A percentile compares a stretch with the other conserved stretches of the same genome.
Evolutionary conservation across 2,797 vertebrate genomes (phyloP).

Genomic region (Cyclura pinguis): DNA sequence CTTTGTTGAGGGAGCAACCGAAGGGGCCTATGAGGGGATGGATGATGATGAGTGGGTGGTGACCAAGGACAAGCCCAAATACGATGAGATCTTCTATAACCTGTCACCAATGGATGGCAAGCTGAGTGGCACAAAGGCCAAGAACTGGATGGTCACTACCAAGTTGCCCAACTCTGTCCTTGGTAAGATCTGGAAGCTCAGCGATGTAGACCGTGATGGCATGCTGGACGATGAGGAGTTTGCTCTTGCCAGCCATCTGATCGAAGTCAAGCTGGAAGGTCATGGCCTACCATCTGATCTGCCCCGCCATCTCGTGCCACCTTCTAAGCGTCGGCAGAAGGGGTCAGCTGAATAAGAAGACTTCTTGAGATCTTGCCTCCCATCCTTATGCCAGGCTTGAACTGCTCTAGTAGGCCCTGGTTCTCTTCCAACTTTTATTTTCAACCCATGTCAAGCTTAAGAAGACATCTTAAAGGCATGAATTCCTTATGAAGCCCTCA

Average conservation of each 20-base stretch:
- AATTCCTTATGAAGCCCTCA: background rate
- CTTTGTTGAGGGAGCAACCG: constrained; percentile 87
- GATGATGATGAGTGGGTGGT: constrained; percentile 90
- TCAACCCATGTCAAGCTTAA: background rate
- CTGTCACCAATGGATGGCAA: constrained; percentile 91
- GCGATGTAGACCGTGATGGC: constrained; percentile 92
- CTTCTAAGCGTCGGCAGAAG: constrained; percentile 92
- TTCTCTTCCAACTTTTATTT: background rate
- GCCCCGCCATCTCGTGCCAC: constrained; percentile 88
- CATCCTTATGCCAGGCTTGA: background rate
- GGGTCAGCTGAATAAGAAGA: constrained; percentile 88
- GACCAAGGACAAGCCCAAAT: constrained; percentile 95
- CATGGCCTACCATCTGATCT: constrained; percentile 91
- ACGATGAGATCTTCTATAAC: constrained; percentile 97
- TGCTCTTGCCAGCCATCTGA: constrained; percentile 93
- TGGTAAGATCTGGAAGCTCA: constrained; percentile 95
- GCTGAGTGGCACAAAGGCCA: constrained; percentile 91
- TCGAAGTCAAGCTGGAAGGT: constrained; percentile 93
- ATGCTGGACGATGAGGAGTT: constrained; percentile 97
- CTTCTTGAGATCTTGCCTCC: background rate
- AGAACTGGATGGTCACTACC: constrained; percentile 94
- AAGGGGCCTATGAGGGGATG: constrained; percentile 81
- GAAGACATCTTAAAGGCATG: background rate
- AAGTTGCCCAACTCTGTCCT: constrained; percentile 93
- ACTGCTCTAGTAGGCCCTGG: background rate